A percentile compares a stretch with the other conserved stretches of the same genome.
phyloP scores from a whole-genome alignment of 2,113 vertebrate genomes.

The Todiramphus chloris region DNA sequence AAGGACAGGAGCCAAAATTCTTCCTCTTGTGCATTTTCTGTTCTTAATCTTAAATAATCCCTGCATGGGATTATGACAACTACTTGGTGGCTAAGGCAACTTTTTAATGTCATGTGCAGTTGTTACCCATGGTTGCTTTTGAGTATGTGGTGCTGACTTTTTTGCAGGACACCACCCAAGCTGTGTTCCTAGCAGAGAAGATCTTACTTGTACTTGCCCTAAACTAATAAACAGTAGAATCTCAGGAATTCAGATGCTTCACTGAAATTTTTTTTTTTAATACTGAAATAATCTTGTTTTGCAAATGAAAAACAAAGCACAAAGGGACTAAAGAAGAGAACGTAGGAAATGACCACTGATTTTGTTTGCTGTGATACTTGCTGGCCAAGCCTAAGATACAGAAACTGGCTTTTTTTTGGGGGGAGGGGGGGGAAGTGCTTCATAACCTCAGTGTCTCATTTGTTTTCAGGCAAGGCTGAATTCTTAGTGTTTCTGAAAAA shows the following conservation, averaged over 20 bases:
- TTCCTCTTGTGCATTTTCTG: not conserved
- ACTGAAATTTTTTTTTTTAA: not conserved
- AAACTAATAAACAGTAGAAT: slow-evolving; percentile 55
- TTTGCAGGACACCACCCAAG: not conserved
- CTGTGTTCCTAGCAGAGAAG: not conserved
- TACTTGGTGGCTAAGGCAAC: not conserved
- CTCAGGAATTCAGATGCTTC: slow-evolving; percentile 21
- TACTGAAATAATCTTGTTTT: slow-evolving; percentile 42
- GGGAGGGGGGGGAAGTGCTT: not conserved
- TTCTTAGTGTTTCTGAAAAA: slow-evolving; percentile 5
- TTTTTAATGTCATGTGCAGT: not conserved
- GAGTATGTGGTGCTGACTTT: not conserved
- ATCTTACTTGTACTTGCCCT: slow-evolving; percentile 21
- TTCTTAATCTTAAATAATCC: not conserved
- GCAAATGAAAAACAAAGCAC: slow-evolving; percentile 47
- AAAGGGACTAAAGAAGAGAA: slow-evolving; percentile 31
- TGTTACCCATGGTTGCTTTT: not conserved
- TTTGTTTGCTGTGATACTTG: slow-evolving; percentile 42
- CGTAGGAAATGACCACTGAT: slow-evolving; percentile 43
- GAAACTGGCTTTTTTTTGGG: not conserved
- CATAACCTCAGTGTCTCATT: not conserved
- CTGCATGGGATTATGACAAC: not conserved
- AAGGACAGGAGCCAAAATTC: slow-evolving; percentile 14
- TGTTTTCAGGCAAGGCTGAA: not conserved
- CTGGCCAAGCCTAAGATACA: not conserved